These are phyloP conservation scores for Eriocheir sinensis DNA, from an alignment of 1,140 invertebrate species.

Conservation along the genomic window DNA sequence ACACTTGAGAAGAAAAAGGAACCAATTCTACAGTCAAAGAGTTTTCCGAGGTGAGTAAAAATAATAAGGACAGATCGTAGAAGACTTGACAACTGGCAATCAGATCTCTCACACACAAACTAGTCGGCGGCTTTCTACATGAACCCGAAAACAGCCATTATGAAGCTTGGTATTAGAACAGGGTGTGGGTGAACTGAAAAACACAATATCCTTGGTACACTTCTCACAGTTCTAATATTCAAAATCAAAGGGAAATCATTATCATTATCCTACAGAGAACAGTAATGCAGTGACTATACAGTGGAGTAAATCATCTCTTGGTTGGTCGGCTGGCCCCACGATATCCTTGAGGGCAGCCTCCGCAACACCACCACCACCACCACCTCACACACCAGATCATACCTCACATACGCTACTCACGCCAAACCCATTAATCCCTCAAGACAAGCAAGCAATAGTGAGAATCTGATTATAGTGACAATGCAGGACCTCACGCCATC, in stretches of 20 bases:
- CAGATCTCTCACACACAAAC: constrained; percentile 66
- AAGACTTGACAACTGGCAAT: constrained; percentile 69
- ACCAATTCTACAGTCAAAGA: background rate
- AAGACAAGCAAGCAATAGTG: constrained; percentile 75
- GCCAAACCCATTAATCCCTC: constrained; percentile 53
- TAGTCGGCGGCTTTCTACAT: constrained; percentile 69
- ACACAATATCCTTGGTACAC: constrained; percentile 72
- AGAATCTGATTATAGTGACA: constrained; percentile 65
- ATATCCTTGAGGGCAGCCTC: background rate
- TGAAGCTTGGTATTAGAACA: constrained; percentile 70
- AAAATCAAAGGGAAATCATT: constrained; percentile 47
- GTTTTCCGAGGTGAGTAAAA: constrained; percentile 33
- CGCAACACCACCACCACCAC: constrained; percentile 9
- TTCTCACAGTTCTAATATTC: constrained; percentile 68
- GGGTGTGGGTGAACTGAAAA: constrained; percentile 54
- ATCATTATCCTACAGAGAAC: constrained; percentile 72
- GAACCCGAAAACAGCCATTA: constrained; percentile 73
- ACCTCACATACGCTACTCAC: background rate
- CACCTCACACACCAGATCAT: background rate
- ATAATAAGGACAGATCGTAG: constrained; percentile 72
- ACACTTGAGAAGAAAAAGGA: background rate
- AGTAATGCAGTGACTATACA: constrained; percentile 76
- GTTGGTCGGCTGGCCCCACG: constrained; percentile 40
- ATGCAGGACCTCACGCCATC: constrained; percentile 60
- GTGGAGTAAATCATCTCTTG: constrained; percentile 66